These are phyloP conservation scores for Chionodraco myersi DNA, from an alignment of 2,113 vertebrate genomes.

Conservation along the genomic window DNA sequence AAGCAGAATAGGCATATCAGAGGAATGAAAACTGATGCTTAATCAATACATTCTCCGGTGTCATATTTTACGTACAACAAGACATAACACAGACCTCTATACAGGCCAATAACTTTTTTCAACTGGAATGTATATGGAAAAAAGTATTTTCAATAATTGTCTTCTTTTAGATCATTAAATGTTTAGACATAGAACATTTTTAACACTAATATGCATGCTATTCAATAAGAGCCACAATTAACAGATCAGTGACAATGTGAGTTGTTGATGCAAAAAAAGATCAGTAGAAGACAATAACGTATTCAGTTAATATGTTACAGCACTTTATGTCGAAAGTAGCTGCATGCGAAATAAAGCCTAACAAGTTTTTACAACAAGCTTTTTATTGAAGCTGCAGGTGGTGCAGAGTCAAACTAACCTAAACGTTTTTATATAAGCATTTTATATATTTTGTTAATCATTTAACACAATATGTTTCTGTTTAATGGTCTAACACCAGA, in stretches of 20 bases:
- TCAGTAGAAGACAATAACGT: not conserved
- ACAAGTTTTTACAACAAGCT: not conserved
- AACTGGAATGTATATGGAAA: not conserved
- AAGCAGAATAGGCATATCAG: conserved; percentile 13
- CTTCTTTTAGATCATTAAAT: not conserved
- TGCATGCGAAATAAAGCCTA: not conserved
- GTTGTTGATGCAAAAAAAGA: not conserved
- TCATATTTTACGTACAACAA: not conserved
- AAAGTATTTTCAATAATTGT: too few species aligned
- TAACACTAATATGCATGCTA: not conserved
- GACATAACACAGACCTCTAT: not conserved
- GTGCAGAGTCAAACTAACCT: not conserved
- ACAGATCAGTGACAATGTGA: not conserved
- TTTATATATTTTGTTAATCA: not conserved
- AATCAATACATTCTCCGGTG: not conserved
- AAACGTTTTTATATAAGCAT: not conserved
- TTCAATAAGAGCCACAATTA: not conserved
- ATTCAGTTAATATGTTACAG: not conserved
- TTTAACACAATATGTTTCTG: not conserved
- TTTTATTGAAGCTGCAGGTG: not conserved
- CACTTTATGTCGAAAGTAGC: not conserved
- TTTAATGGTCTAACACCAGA: not conserved
- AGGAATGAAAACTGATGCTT: not conserved
- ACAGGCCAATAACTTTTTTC: not conserved
- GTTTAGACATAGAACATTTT: not conserved